Percentiles rank a stretch among this genome's conserved stretches.
Conservation (phyloP, 1,140 invertebrate genomes). For the Hyphantria cunea region DNA sequence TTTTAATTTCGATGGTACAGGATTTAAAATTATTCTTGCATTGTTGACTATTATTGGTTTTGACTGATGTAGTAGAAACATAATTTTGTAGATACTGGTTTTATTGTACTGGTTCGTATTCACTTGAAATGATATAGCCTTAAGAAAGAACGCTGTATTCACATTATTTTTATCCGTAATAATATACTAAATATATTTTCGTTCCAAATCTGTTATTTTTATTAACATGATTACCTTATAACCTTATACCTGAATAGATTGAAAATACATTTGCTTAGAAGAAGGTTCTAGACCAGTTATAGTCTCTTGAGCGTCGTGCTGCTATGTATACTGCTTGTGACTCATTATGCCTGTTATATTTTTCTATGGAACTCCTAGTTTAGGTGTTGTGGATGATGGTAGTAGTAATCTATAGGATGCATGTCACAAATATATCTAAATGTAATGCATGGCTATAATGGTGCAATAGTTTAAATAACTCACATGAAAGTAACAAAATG, state of each 20-base stretch:
- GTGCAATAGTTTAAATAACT: no score
- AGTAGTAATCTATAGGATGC: background rate
- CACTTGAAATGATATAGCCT: constrained; percentile 16
- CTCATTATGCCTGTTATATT: constrained; percentile 26
- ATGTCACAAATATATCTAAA: no score
- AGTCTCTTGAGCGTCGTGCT: constrained; percentile 28
- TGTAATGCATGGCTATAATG: no score
- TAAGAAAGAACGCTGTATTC: constrained; percentile 16
- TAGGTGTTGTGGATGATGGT: constrained; percentile 12
- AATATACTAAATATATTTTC: constrained; percentile 36
- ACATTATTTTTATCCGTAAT: constrained; percentile 3
- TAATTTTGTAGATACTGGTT: constrained; percentile 23
- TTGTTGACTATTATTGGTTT: constrained; percentile 3
- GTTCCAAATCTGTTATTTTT: constrained; percentile 46
- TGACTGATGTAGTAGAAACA: constrained; percentile 10
- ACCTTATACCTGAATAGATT: constrained; percentile 35
- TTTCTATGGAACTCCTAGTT: constrained; percentile 1
- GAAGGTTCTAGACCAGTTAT: constrained; percentile 65
- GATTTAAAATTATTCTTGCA: background rate
- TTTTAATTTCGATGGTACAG: constrained; percentile 13
- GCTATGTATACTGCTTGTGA: constrained; percentile 27
- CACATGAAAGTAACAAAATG: no score
- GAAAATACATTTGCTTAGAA: constrained; percentile 26
- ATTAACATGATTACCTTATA: constrained; percentile 45
- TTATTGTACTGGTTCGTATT: constrained; percentile 18